Evolutionary conservation across 1,140 invertebrate genomes (phyloP), one percentile per base, ranked within the genome.

Genomic region (Drosophila nebulosa): DNA sequence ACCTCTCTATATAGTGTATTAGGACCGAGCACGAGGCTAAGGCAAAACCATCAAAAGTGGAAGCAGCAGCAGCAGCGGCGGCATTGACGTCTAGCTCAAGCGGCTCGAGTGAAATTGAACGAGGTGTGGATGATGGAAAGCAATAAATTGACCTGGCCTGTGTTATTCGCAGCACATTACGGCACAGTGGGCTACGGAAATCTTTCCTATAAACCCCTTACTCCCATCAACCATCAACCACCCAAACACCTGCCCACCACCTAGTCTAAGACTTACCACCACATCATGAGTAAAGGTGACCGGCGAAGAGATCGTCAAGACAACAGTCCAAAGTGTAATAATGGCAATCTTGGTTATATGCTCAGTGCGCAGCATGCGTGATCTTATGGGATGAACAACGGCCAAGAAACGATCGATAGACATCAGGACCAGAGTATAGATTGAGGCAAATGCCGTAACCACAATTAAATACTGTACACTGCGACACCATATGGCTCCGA

Each of bases 391-490:
- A 92, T 98, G 97, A 0, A 98, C 97, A 1, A 99, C 97, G 2
- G 98, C 98, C 79, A 99, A 93, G 91, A 97, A 99, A 61, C 98
- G 94, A 91, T 99, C 98, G 7, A 99, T 91, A 5, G 97, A 98
- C 97, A 99, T 99, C 30, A 99, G 93, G 0, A 99, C 97, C n/a
- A 99, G 92, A 0, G 97, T 99, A 90, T 98, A 99, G 9, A 99
- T 97, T 70, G 96, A 97, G 4, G 96, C 97, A 80, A 97, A 98
- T 1, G 97, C 97, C 9, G 96, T 98, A 1, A 98, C 97, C 59
- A 97, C 96, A 64, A 97, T 97, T 52, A 94, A 90, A 61, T 94
- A 94, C 72, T 94, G 93, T 0, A 97, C 96, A 9, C 96, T 94
- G 91, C 97, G 96, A 92, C 98, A 99, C 96, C 97, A 98, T 36